Evolutionary conservation across 2,113 vertebrate genomes (phyloP), one percentile per base, ranked within the genome.

Genomic region (Caracal caracal): DNA sequence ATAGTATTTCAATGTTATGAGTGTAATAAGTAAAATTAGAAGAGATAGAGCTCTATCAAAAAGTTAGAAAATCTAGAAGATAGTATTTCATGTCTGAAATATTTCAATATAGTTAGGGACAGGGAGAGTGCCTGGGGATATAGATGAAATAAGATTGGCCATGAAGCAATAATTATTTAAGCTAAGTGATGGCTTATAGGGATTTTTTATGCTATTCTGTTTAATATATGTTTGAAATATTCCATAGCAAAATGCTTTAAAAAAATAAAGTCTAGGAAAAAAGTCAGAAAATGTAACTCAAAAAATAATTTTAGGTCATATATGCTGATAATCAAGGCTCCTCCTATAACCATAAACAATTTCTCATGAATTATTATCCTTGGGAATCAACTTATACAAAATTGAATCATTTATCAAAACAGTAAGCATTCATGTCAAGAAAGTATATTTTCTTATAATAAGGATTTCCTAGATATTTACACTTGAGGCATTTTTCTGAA

Each of bases 401-500:
- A 75, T 9, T 37, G 22, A 73, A 24, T n/a, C 7, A 93, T 61
- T 89, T 92, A 87, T 76, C 85, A 76, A 87, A 87, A 66, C 28
- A 85, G 91, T 20, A 71, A 79, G 19, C 12, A 88, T 16, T 85
- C 19, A 86, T 73, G 26, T 8, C 22, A 96, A 81, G 15, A 59
- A 92, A 70, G 43, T 33, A 19, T 68, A 30, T 87, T 96, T 87
- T 92, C 15, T 86, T 71, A 84, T 65, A 79, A 37, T 26, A 80
- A 63, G 15, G 10, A 65, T 78, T 97, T 88, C 61, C 81, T 70
- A 47, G 40, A 85, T 13, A 87, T 90, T 95, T 79, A 88, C 73
- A 65, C 15, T 9, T 30, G 78, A 80, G 43, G 4, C 40, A 66
- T 35, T 93, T 88, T 93, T 68, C 85, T 93, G 71, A 87, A 92